Base-by-base conservation (phyloP, 35 echinoderm and acorn worm genomes). In the Stichopus chloronotus region DNA sequence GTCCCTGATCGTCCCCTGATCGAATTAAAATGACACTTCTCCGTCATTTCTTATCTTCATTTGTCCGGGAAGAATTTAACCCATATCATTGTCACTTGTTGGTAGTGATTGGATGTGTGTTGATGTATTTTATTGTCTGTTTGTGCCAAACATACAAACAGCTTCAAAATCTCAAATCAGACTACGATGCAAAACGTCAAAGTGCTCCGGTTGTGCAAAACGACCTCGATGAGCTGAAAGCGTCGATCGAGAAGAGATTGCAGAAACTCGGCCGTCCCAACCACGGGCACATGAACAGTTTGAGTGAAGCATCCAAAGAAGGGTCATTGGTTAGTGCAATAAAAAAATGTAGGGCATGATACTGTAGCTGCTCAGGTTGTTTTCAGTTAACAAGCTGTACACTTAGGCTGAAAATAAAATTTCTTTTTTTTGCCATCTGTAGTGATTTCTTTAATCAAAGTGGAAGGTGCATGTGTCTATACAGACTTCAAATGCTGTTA, bases 151-250 rank as follows among this genome's bases (percentile, higher is more conserved):
- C 14, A 19, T 11, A 22, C 77, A 21, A 83, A 83, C 55, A 83
- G 80, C 80, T 83, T 17, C 10, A 83, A 4, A 21, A 78, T 78
- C 52, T 78, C 8, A 21, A 78, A 43, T 78, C 21, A 78, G 5
- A 25, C 21, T 43, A 53, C 55, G 80, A 53, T 83, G 80, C 55
- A 53, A 43, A 55, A 52, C 11, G 43, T 3, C 52, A 55, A 55
- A 83, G 80, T 52, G n/a, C 80, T 43, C 19, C 80, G 52, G 80
- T 14, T 17, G n/a, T 52, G 4, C 54, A 83, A 53, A 83, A 56
- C 20, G 80, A 83, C 80, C 55, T 83, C 17, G n/a, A 24, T 6
- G 25, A 83, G 16, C 80, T 83, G 52, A 83, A 83, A 83, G 80
- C 14, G 55, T 83, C n/a, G 8, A 55, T 83, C 14, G 76, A 78